Base-by-base conservation (phyloP, 2,797 vertebrate genomes). In the Brachyrhaphis roseni region DNA sequence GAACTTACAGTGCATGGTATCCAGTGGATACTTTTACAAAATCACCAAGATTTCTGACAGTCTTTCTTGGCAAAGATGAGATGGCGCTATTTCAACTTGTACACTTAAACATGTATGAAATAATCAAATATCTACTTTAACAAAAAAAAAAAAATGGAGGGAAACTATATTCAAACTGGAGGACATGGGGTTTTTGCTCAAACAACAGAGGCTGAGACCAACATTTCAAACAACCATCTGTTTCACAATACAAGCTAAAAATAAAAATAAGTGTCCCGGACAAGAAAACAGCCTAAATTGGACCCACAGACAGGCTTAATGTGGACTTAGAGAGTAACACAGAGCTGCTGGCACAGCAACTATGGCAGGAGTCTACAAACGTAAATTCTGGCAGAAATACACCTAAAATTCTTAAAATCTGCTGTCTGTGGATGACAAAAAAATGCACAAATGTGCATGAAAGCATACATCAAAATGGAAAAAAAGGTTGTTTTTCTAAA, bases 291-390 rank as follows among this genome's bases (percentile, higher is more conserved):
- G 53, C 51, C 51, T 71, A 74, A 74, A 59, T 26, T 46, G 80
- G 26, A 80, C 76, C 13, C 1, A 47, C n/a, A 75, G 78, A 78
- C 62, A 11, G 1, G 66, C 64, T 72, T 66, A 43, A 41, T 45
- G 51, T 28, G 68, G 79, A 81, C 28, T 53, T 8, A 26, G 4
- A 20, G 26, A 47, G 73, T 18, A 23, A 49, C 6, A 26, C n/a
- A 72, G 77, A 66, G 78, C 74, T 34, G 68, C 88, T 90, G 90
- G 83, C 86, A 86, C 78, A 70, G 77, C 76, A 1, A 84, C 82
- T 64, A 82, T 75, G 87, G 88, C 81, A 74, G 7, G 86, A 82
- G 78, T 53, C 71, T 62, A 62, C 20, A 55, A 76, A 77, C 55
- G 77, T 84, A 66, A 66, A 51, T 76, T 78, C 86, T 78, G 82